Evolutionary conservation across 2,113 vertebrate species (phyloP).

Genomic region (Callaeas wilsoni): DNA sequence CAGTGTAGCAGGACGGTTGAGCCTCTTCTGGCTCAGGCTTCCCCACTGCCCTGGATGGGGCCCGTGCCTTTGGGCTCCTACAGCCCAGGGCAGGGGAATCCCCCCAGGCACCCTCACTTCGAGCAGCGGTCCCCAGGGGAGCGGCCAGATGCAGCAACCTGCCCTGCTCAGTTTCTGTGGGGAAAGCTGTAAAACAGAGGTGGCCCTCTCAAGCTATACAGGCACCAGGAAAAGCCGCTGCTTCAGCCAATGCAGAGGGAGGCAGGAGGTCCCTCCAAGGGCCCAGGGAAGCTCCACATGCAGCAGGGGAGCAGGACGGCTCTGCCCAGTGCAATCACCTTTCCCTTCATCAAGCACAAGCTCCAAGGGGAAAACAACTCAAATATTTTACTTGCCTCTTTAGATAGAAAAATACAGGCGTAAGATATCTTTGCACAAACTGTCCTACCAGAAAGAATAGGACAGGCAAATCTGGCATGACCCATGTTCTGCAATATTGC

Average conservation of each 20-base stretch:
- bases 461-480: not conserved
- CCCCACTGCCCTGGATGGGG: rapidly evolving
- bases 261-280: too few relatives aligned
- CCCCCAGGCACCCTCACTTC: not conserved
- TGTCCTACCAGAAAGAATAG: not conserved
- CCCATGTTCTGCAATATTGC: not conserved
- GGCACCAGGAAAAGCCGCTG: not conserved
- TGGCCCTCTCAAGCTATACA: not conserved
- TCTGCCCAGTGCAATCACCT: not conserved
- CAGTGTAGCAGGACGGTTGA: not conserved
- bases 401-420: not conserved
- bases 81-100: not conserved
- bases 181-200: not conserved
- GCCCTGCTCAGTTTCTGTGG: not conserved
- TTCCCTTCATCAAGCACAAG: not conserved
- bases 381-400: not conserved
- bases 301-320: not conserved
- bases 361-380: not conserved
- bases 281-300: not conserved
- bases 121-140: not conserved
- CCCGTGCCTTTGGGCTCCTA: not conserved
- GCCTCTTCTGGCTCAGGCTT: not conserved
- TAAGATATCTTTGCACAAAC: not conserved
- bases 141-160: not conserved
- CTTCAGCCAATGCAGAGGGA: not conserved